Percentiles rank a stretch among this genome's conserved stretches.
Conservation (phyloP, 2,113 vertebrate genomes). For the Hemicordylus capensis region DNA sequence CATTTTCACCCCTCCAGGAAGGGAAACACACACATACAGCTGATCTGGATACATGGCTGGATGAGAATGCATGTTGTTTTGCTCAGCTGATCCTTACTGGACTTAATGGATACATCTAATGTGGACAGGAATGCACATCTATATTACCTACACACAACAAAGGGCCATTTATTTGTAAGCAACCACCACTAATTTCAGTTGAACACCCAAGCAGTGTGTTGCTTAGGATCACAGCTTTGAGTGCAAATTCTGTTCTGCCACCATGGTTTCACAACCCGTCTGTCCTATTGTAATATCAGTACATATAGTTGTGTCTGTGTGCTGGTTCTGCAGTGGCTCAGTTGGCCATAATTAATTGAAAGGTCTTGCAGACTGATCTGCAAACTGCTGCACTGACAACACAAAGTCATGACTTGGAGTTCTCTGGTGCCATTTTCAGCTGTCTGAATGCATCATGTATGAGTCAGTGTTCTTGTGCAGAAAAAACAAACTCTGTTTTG, state of each 20-base stretch:
- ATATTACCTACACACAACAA: not conserved
- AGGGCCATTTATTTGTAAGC: not conserved
- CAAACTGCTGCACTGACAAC: no score
- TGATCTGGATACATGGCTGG: not conserved
- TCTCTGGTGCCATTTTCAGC: not conserved
- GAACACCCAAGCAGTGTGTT: not conserved
- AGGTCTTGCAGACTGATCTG: not conserved
- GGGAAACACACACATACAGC: not conserved
- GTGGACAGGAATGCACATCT: not conserved
- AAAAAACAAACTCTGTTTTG: not conserved
- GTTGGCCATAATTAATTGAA: not conserved
- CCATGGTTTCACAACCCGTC: no score
- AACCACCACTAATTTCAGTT: not conserved
- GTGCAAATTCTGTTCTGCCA: no score
- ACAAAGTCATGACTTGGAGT: not conserved
- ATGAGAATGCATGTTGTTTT: constrained; percentile 27
- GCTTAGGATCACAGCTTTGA: not conserved
- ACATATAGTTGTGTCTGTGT: no score
- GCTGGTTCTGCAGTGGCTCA: no score
- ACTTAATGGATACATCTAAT: not conserved
- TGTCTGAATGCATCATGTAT: not conserved
- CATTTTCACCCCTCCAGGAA: not conserved
- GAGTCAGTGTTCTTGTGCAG: not conserved
- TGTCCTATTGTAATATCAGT: no score
- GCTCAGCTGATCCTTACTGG: not conserved